These are phyloP conservation scores for Lamellibrachia columna DNA, from an alignment of 2,888 invertebrate species.

Conservation along the genomic window DNA sequence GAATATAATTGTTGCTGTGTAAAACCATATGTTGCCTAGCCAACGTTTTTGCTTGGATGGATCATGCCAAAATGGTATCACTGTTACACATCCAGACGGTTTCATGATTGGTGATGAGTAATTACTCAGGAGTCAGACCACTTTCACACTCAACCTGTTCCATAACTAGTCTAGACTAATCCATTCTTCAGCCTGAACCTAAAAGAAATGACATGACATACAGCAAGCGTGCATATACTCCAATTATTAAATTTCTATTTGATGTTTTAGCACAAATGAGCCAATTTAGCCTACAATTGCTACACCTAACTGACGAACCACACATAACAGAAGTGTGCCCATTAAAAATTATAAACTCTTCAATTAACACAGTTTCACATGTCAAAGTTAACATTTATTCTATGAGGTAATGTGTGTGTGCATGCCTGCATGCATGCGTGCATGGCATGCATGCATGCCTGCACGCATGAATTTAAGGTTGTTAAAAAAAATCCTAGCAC, in stretches of 20 bases:
- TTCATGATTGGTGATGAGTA: background rate
- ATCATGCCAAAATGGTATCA: background rate
- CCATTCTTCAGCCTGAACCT: background rate
- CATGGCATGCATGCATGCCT: background rate
- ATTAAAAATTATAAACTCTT: background rate
- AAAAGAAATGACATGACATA: background rate
- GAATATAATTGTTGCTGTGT: background rate
- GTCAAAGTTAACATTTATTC: too few relatives aligned
- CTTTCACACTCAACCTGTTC: background rate
- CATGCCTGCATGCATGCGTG: background rate
- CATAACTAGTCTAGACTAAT: background rate
- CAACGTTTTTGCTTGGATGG: conserved; percentile 9
- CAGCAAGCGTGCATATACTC: background rate
- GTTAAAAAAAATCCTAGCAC: background rate
- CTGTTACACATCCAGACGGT: background rate
- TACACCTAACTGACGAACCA: background rate
- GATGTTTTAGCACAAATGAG: background rate
- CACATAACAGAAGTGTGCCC: background rate
- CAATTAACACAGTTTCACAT: background rate
- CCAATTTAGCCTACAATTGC: background rate
- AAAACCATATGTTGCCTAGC: background rate
- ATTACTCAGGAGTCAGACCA: background rate
- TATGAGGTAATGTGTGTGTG: too few relatives aligned
- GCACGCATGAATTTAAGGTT: background rate
- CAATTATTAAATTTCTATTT: background rate